These are phyloP conservation scores for Melopsittacus undulatus DNA, from an alignment of 2,797 vertebrate genomes.

Conservation along the genomic window DNA sequence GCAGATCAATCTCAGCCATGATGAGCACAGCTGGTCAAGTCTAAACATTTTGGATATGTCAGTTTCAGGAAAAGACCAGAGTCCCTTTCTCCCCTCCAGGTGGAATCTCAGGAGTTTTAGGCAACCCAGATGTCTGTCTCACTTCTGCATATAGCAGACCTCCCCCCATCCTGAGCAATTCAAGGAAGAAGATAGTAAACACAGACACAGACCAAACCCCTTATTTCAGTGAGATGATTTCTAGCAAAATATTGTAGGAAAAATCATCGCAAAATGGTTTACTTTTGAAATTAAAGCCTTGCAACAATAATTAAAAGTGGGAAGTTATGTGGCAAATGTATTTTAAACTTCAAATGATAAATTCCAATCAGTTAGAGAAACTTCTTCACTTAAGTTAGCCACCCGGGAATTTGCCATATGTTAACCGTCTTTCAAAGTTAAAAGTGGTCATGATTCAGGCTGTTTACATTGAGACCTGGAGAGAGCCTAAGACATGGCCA, in stretches of 20 bases:
- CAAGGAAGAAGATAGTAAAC: neutral
- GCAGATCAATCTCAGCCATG: neutral
- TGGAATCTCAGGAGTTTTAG: neutral
- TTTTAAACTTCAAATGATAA: neutral
- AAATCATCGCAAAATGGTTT: neutral
- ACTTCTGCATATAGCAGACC: neutral
- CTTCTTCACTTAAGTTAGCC: neutral
- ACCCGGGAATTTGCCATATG: neutral
- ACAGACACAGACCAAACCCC: neutral
- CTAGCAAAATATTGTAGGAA: neutral
- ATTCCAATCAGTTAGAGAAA: neutral
- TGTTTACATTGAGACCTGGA: neutral
- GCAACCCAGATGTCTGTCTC: neutral
- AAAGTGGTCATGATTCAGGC: neutral
- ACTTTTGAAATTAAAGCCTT: neutral
- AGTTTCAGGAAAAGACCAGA: neutral
- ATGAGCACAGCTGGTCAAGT: neutral
- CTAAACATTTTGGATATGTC: neutral
- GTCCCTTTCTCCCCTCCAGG: neutral
- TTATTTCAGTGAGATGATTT: neutral
- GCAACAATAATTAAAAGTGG: neutral
- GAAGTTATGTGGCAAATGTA: neutral
- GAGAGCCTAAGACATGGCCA: neutral
- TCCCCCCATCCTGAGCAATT: neutral
- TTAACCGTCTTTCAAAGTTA: neutral